phyloP scores from a whole-genome alignment of 1,140 invertebrate genomes.

The Melitaea cinxia region DNA sequence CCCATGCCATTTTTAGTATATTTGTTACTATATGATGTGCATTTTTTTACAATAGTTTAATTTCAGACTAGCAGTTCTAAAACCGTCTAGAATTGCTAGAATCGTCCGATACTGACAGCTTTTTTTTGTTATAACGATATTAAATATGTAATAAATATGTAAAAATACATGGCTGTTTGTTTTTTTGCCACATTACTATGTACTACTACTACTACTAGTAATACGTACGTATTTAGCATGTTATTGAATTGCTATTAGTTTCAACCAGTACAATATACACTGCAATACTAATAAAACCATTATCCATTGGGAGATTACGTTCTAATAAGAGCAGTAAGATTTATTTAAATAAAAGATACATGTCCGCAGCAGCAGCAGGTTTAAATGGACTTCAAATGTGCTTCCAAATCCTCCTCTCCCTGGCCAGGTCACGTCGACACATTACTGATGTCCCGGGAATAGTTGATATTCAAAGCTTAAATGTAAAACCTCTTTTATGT shows the following conservation, averaged over 20 bases:
- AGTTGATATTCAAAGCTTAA: constrained; percentile 24
- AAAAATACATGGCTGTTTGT: too few relatives aligned
- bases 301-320: not conserved
- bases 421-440: constrained; percentile 30
- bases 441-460: constrained; percentile 31
- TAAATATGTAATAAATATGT: too few relatives aligned
- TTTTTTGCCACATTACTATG: too few relatives aligned
- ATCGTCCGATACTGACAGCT: too few relatives aligned
- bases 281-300: not conserved
- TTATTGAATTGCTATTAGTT: not conserved
- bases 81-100: too few relatives aligned
- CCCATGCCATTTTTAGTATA: too few relatives aligned
- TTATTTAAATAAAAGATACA: constrained; percentile 32
- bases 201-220: too few relatives aligned
- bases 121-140: too few relatives aligned
- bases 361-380: constrained; percentile 9
- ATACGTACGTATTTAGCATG: not conserved
- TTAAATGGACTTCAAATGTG: constrained; percentile 26
- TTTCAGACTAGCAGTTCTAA: too few relatives aligned
- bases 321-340: constrained; percentile 14
- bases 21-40: too few relatives aligned
- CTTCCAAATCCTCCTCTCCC: constrained; percentile 24
- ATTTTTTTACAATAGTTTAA: too few relatives aligned
- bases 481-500: constrained; percentile 32
- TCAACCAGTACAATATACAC: not conserved